Evolutionary conservation across 2,113 vertebrate species (phyloP).

Genomic region (Leucosticte australis): DNA sequence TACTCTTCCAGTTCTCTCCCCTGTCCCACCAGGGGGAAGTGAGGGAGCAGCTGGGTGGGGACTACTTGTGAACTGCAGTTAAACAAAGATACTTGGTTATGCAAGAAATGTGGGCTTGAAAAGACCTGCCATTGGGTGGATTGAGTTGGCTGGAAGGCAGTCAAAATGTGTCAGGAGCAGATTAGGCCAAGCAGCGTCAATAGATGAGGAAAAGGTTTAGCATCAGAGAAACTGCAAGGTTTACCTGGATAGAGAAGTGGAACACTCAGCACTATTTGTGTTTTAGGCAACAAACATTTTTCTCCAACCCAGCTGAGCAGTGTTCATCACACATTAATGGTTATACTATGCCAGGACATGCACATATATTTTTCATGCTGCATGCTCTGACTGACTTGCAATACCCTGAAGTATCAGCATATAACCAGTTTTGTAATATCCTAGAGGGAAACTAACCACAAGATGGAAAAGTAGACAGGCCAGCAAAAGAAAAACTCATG

Average conservation of each 20-base stretch:
- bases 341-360: not conserved
- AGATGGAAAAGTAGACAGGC: not conserved
- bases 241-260: not conserved
- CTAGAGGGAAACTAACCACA: not conserved
- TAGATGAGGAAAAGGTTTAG: not conserved
- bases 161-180: conserved; percentile 22
- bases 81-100: not conserved
- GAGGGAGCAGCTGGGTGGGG: not conserved
- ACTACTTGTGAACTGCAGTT: not conserved
- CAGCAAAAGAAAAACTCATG: not conserved
- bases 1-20: not conserved
- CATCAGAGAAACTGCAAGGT: not conserved
- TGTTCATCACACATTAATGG: not conserved
- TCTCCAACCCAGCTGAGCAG: not conserved
- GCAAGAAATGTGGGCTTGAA: conserved; percentile 2
- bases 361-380: conserved; percentile 16
- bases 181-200: not conserved
- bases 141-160: conserved; percentile 42
- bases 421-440: not conserved
- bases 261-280: not conserved
- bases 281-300: not conserved
- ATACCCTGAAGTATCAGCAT: not conserved
- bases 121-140: conserved; percentile 26
- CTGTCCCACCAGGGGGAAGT: not conserved
- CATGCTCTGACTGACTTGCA: not conserved